phyloP scores from a whole-genome alignment of 2,797 vertebrate species.

The Catamblyrhynchus diadema region DNA sequence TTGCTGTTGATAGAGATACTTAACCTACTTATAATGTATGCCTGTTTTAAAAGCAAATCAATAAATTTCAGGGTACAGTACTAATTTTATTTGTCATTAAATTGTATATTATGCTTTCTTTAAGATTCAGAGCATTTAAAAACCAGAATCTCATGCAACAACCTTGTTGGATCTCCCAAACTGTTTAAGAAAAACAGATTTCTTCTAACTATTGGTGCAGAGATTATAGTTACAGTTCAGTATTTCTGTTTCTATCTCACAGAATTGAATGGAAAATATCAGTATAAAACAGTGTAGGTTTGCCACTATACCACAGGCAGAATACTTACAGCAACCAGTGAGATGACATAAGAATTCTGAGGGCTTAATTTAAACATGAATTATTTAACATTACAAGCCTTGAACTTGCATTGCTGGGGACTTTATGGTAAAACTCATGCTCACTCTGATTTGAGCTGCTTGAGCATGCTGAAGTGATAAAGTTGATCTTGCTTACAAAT shows the following conservation, averaged over 20 bases:
- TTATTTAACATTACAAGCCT: neutral
- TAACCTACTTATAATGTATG: neutral
- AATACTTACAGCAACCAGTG: neutral
- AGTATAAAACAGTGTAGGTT: neutral
- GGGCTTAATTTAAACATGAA: neutral
- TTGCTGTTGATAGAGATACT: neutral
- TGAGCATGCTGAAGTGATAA: neutral
- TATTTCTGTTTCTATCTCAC: neutral
- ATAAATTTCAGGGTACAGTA: neutral
- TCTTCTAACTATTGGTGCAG: neutral
- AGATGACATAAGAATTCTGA: neutral
- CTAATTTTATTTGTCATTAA: neutral
- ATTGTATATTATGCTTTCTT: neutral
- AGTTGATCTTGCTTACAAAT: neutral
- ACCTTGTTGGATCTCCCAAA: neutral
- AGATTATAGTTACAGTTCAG: neutral
- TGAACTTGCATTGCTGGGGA: neutral
- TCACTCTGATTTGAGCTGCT: neutral
- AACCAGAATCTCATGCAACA: neutral
- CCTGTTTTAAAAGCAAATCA: neutral
- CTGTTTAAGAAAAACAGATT: neutral
- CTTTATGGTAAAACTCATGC: neutral
- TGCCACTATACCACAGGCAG: neutral
- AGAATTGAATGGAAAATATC: neutral
- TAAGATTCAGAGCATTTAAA: neutral